These are phyloP conservation scores for Xiphophorus couchianus DNA, from an alignment of 2,113 vertebrate genomes.

Conservation along the genomic window DNA sequence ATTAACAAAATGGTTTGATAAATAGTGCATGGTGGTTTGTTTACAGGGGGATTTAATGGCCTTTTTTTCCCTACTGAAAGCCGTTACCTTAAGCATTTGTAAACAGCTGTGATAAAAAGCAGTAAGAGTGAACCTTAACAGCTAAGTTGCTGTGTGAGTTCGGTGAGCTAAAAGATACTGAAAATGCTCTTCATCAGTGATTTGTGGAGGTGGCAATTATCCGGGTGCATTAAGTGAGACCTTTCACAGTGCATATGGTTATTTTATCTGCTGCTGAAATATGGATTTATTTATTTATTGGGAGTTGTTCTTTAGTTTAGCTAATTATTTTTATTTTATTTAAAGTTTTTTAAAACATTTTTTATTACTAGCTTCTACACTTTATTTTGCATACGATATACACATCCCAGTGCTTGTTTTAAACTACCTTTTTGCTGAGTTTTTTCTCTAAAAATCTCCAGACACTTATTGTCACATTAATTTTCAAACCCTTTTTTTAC, in stretches of 20 bases:
- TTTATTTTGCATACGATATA: slow-evolving; percentile 15
- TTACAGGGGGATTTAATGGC: neutral
- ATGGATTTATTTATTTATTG: neutral
- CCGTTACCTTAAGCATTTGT: neutral
- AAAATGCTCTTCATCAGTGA: neutral
- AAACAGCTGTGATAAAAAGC: neutral
- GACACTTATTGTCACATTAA: slow-evolving; percentile 27
- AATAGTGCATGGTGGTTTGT: slow-evolving; percentile 18
- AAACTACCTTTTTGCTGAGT: slow-evolving; percentile 15
- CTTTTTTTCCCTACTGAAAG: neutral
- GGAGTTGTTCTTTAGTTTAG: neutral
- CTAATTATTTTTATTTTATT: neutral
- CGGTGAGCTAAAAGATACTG: neutral
- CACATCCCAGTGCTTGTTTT: slow-evolving; percentile 15
- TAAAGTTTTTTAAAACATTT: neutral
- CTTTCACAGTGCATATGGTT: neutral
- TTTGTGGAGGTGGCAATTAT: neutral
- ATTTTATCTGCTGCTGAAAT: neutral
- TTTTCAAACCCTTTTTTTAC: slow-evolving; percentile 24
- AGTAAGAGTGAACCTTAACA: neutral
- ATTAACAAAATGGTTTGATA: slow-evolving; percentile 15
- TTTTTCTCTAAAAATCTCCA: slow-evolving; percentile 13
- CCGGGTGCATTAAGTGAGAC: neutral
- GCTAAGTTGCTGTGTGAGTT: neutral
- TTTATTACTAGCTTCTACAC: neutral